Conservation (phyloP, 2,113 vertebrate genomes). For the Cavia aperea region DNA sequence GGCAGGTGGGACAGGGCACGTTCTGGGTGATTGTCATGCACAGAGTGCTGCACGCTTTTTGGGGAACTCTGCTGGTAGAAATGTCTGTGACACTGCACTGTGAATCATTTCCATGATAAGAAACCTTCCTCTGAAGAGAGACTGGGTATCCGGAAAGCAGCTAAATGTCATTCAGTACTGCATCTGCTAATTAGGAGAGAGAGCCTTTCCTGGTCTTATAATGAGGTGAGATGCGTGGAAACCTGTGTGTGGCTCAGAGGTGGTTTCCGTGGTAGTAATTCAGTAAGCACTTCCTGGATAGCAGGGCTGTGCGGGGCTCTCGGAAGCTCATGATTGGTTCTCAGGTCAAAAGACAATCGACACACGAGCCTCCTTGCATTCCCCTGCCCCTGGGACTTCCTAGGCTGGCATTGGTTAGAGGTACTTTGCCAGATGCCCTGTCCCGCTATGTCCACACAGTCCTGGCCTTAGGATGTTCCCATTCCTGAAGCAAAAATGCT, state of each 20-base stretch:
- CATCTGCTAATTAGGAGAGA: neutral
- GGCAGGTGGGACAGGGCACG: neutral
- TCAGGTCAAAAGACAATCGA: rapidly evolving
- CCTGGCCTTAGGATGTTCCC: neutral
- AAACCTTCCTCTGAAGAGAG: neutral
- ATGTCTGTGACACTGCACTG: neutral
- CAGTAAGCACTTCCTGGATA: neutral
- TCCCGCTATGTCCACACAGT: neutral
- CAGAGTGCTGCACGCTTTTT: neutral
- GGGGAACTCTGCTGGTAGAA: neutral
- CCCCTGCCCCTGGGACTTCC: neutral
- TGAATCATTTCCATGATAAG: neutral
- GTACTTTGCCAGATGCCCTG: neutral
- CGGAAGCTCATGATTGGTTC: neutral
- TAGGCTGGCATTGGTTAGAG: neutral
- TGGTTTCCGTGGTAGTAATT: neutral
- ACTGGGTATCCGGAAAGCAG: neutral
- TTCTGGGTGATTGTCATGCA: neutral
- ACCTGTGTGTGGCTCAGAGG: neutral
- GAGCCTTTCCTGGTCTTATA: neutral
- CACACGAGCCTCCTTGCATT: neutral
- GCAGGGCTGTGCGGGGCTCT: neutral
- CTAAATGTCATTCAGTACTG: neutral
- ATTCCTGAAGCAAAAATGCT: neutral
- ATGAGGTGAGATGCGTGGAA: neutral